Percentiles rank a stretch among this genome's conserved stretches.
These are phyloP conservation scores for Zhuqinia jingwanae DNA, from an alignment of 2,888 invertebrate genomes.

Conservation along the genomic window DNA sequence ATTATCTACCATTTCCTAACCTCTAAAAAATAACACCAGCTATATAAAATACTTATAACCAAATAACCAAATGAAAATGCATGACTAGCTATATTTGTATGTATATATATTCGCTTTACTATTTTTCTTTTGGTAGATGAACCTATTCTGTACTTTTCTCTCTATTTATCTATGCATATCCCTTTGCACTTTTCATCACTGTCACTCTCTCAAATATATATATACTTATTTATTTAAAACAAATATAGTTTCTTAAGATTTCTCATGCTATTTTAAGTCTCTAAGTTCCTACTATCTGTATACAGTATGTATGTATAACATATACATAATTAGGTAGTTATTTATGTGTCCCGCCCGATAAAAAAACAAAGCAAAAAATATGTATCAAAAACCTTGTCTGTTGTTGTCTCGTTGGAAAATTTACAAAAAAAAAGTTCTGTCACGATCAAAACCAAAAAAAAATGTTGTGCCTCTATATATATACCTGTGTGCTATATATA, in stretches of 20 bases:
- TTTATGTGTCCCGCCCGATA: neutral
- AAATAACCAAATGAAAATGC: too few relatives aligned
- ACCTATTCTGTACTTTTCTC: neutral
- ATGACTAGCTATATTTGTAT: too few relatives aligned
- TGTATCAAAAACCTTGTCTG: constrained; percentile 4
- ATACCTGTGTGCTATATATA: neutral
- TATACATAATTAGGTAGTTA: too few relatives aligned
- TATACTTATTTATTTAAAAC: neutral
- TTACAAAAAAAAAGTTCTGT: neutral
- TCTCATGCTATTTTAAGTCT: neutral
- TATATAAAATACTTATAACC: too few relatives aligned
- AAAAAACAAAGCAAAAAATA: neutral
- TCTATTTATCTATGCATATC: neutral
- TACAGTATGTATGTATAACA: too few relatives aligned
- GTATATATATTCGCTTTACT: neutral
- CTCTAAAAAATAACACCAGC: too few relatives aligned
- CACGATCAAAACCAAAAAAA: neutral
- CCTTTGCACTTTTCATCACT: constrained; percentile 13
- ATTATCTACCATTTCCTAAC: too few relatives aligned
- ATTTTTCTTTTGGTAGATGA: neutral
- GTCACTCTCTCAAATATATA: neutral
- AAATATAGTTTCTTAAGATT: neutral
- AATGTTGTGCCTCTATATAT: neutral
- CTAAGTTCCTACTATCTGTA: too few relatives aligned
- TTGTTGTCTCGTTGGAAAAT: neutral